Evolutionary conservation across 1,140 invertebrate species (phyloP), one percentile per base, ranked within the genome.

Genomic region (Dendroctonus valens): DNA sequence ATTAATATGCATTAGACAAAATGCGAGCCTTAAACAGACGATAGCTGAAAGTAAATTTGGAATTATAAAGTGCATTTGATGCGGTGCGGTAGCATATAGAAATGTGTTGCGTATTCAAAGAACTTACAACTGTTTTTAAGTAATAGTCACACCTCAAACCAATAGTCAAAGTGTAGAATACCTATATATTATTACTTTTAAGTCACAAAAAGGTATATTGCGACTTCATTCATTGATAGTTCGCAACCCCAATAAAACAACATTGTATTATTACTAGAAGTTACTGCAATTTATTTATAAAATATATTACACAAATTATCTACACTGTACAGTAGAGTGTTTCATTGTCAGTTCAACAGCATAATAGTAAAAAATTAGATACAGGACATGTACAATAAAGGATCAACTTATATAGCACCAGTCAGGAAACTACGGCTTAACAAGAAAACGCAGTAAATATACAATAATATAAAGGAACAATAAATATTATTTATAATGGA

Each of bases 231-330:
- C 26, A 26, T 26, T 26, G 26, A 26, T 26, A 26, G 26, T 26
- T 3, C 26, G 26, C 26, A 26, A 12, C 8, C 42, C 7, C 1
- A 59, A 59, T 54, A 64, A 70, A 61, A 55, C 67, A 63, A 70
- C 8, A 8, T 6, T 39, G 38, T 54, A 53, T 71, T 73, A 75
- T 77, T 76, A 72, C 75, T 77, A 77, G 70, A 73, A 74, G 68
- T 76, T 74, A 72, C 70, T 66, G 73, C 73, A 72, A 75, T 77
- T 77, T 77, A 77, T 78, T 78, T 78, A 78, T 78, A 78, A 78
- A 78, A 78, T 78, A 78, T 78, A 73, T 78, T 78, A 78, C 77
- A 78, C 75, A 77, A 76, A 74, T 71, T 77, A 78, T 78, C 77
- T 78, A 78, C 77, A 78, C 77, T 78, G 77, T 78, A 78, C 77